A percentile compares a stretch with the other conserved stretches of the same genome.
Evolutionary conservation across 1,140 invertebrate genomes (phyloP).

Genomic region (Orius insidiosus): DNA sequence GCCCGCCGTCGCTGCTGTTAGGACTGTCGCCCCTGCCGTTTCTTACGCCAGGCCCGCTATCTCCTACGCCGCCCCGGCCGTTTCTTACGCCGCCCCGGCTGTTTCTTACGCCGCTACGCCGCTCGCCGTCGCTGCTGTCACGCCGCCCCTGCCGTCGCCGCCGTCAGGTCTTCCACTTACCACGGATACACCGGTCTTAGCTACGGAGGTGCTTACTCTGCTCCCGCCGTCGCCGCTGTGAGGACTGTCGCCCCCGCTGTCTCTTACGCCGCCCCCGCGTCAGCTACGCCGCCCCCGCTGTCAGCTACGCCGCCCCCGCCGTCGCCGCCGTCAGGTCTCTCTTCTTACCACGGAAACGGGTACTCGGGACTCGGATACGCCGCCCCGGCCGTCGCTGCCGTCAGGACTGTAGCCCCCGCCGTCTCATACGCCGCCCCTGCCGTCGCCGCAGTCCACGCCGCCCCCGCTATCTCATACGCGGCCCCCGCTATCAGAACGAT

Average conservation of each 20-base stretch:
- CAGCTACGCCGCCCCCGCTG: background rate
- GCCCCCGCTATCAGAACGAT: constrained; percentile 16
- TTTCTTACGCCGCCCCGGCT: constrained; percentile 8
- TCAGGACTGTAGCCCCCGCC: constrained; percentile 3
- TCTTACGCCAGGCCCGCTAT: constrained; percentile 11
- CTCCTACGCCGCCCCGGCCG: background rate
- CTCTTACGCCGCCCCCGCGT: constrained; percentile 10
- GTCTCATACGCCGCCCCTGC: constrained; percentile 11
- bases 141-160: constrained; percentile 6
- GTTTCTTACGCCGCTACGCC: constrained; percentile 1
- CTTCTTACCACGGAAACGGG: constrained; percentile 4
- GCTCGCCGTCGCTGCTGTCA: constrained; percentile 1
- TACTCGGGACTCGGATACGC: constrained; percentile 4
- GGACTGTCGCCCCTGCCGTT: too few relatives aligned
- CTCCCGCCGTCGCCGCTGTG: background rate
- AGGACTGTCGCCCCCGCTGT: constrained; percentile 4
- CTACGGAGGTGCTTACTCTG: constrained; percentile 3
- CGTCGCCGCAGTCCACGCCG: background rate
- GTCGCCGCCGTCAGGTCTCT: constrained; percentile 5
- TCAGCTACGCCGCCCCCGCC: background rate
- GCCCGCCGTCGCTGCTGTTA: too few relatives aligned
- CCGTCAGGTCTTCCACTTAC: background rate
- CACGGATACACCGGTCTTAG: background rate
- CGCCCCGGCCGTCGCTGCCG: constrained; percentile 6
- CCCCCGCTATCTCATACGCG: constrained; percentile 15